phyloP scores from a whole-genome alignment of 1,140 invertebrate species.

The Ooceraea biroi region DNA sequence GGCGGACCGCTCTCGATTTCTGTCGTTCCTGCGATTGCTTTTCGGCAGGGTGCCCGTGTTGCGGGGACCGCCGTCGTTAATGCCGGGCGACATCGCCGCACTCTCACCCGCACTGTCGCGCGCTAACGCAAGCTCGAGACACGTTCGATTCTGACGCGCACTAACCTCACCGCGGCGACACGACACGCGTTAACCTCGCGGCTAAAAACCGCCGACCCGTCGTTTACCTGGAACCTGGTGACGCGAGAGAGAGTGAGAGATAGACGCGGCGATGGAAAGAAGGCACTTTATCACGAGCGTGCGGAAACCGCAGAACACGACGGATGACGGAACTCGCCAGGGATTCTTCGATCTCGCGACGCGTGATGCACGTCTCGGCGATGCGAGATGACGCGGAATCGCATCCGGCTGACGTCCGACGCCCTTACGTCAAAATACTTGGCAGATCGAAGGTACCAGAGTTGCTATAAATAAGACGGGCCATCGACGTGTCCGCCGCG shows the following conservation, averaged over 20 bases:
- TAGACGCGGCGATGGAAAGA: background rate
- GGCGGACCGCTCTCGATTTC: slow-evolving; percentile 77
- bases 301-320: too few species aligned
- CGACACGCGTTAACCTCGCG: background rate
- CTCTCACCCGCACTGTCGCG: slow-evolving; percentile 39
- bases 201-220: background rate
- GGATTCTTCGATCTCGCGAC: background rate
- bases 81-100: slow-evolving; percentile 79
- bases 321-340: too few species aligned
- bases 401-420: slow-evolving; percentile 62
- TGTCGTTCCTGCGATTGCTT: slow-evolving; percentile 80
- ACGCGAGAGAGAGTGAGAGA: background rate
- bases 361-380: background rate
- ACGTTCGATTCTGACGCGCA: background rate
- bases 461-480: slow-evolving; percentile 71
- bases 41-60: slow-evolving; percentile 83
- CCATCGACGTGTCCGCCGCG: slow-evolving; percentile 67
- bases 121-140: background rate
- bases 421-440: slow-evolving; percentile 76
- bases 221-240: too few species aligned
- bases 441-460: slow-evolving; percentile 63
- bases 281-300: background rate
- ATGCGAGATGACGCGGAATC: slow-evolving; percentile 31
- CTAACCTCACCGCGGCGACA: background rate
- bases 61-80: slow-evolving; percentile 79